phyloP scores from a whole-genome alignment of 2,888 invertebrate species.

The Torymus texanus region DNA sequence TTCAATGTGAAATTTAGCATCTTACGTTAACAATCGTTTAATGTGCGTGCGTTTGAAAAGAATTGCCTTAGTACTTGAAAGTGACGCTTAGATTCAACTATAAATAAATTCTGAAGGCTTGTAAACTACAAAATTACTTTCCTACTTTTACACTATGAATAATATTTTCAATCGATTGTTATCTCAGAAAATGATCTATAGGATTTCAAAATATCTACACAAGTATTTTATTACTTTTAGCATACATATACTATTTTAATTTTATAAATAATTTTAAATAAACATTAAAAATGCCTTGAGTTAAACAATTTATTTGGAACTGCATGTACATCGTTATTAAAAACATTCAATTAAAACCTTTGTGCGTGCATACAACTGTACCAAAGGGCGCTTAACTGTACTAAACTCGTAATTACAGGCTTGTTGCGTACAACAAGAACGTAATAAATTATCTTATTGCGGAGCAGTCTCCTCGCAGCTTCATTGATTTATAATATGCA shows the following conservation, averaged over 20 bases:
- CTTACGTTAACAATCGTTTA: neutral
- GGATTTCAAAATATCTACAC: no score
- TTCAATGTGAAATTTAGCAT: neutral
- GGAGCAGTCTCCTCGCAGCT: slow-evolving; percentile 32
- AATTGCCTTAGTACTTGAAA: neutral
- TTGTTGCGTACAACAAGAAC: slow-evolving; percentile 40
- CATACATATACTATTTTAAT: no score
- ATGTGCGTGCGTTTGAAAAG: neutral
- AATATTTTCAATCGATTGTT: neutral
- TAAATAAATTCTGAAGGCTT: no score
- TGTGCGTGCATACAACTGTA: slow-evolving; percentile 25
- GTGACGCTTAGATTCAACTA: no score
- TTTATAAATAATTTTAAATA: no score
- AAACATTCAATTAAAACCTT: slow-evolving; percentile 42
- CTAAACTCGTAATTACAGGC: slow-evolving; percentile 49
- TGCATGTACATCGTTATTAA: neutral
- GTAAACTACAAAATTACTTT: neutral
- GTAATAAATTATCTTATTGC: slow-evolving; percentile 52
- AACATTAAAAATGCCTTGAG: no score
- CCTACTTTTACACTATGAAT: neutral
- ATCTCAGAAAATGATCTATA: neutral
- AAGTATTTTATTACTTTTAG: no score
- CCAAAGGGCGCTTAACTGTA: slow-evolving; percentile 39
- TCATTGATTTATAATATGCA: slow-evolving; percentile 53
- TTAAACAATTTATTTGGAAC: no score